phyloP scores from a whole-genome alignment of 2,113 vertebrate species.

The Ammospiza nelsoni region DNA sequence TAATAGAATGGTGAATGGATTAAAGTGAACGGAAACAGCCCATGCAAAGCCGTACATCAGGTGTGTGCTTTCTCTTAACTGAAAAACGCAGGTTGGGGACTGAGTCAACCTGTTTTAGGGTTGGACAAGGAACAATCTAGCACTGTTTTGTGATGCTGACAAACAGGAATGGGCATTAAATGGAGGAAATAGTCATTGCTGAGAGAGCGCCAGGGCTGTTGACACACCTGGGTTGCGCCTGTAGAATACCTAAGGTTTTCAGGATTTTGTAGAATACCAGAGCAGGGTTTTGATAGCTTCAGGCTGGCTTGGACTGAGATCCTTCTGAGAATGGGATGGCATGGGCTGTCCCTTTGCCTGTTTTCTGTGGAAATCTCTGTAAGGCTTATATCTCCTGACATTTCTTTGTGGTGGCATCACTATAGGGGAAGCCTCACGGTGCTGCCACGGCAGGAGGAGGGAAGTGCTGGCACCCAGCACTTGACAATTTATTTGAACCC shows the following conservation, averaged over 20 bases:
- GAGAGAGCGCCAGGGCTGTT: fast-evolving
- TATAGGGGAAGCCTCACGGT: background rate
- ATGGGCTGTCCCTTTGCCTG: fast-evolving
- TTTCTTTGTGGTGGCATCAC: background rate
- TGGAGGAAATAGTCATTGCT: background rate
- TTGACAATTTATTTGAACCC: conserved; percentile 68
- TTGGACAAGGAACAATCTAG: background rate
- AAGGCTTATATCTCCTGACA: background rate
- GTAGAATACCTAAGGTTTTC: background rate
- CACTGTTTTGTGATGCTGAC: background rate
- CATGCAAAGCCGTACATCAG: background rate
- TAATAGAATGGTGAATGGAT: background rate
- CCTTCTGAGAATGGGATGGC: background rate
- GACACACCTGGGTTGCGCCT: background rate
- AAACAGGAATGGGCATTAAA: background rate
- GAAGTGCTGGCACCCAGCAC: conserved; percentile 7
- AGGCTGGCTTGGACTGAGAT: background rate
- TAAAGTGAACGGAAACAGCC: background rate
- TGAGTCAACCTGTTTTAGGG: fast-evolving
- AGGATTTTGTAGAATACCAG: background rate
- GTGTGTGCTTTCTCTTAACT: background rate
- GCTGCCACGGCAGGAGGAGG: background rate
- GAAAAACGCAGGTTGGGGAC: background rate
- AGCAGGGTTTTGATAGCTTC: background rate
- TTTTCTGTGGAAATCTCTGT: background rate